Percentiles rank a stretch among this genome's conserved stretches.
Evolutionary conservation across 2,113 vertebrate species (phyloP).

Genomic region (Hippocampus comes): DNA sequence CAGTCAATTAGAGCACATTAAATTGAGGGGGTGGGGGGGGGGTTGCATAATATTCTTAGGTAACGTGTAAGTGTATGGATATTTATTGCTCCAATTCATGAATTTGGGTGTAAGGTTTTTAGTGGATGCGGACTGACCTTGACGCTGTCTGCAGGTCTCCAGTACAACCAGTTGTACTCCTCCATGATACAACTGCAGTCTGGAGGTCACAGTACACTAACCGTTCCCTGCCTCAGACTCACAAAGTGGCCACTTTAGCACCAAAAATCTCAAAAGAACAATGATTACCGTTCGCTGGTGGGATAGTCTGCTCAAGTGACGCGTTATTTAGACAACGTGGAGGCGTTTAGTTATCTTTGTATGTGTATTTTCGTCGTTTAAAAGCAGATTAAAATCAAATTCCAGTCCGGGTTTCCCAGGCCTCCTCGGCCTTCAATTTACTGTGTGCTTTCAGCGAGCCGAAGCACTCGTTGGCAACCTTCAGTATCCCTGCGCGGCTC

Average conservation of each 20-base stretch:
- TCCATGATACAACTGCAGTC: slow-evolving; percentile 25
- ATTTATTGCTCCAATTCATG: background rate
- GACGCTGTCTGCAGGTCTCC: slow-evolving; percentile 21
- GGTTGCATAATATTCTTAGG: background rate
- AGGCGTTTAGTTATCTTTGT: too few relatives aligned
- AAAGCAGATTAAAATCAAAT: slow-evolving; percentile 41
- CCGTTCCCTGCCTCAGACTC: slow-evolving; percentile 48
- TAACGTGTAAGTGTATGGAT: background rate
- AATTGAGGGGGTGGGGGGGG: background rate
- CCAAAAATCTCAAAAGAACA: background rate
- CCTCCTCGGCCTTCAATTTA: slow-evolving; percentile 72
- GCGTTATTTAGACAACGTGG: background rate
- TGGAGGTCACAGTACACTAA: slow-evolving; percentile 72
- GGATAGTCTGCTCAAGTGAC: background rate
- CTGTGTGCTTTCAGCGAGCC: slow-evolving; percentile 74
- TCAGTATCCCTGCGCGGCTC: slow-evolving; percentile 71
- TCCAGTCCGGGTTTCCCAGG: slow-evolving; percentile 68
- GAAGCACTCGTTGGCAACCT: slow-evolving; percentile 72
- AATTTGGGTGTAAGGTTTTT: background rate
- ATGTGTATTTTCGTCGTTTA: slow-evolving; percentile 30
- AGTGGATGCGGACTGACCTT: slow-evolving; percentile 4
- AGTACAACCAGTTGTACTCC: slow-evolving; percentile 31
- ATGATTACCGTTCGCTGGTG: fast-evolving
- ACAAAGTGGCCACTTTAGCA: slow-evolving; percentile 13
- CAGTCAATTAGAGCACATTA: background rate